A percentile compares a stretch with the other conserved stretches of the same genome.
Conservation (phyloP, 2,888 invertebrate genomes). For the Parnassius apollo region DNA sequence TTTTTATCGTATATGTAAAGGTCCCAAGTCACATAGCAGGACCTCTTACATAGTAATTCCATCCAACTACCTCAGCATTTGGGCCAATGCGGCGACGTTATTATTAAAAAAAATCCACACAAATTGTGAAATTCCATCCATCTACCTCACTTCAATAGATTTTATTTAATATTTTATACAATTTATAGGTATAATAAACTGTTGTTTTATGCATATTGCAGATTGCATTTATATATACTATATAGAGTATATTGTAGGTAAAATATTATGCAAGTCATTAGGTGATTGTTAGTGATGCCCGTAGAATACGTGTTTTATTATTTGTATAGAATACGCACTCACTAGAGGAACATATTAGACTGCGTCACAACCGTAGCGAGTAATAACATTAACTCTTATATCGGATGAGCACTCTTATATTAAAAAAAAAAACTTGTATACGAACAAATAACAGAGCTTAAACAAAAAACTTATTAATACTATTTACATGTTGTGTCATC, state of each 20-base stretch:
- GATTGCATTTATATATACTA: constrained; percentile 80
- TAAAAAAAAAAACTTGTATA: constrained; percentile 70
- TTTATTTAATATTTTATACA: constrained; percentile 82
- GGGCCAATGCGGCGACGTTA: constrained; percentile 77
- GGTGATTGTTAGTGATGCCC: constrained; percentile 71
- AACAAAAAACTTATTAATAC: constrained; percentile 53
- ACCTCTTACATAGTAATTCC: constrained; percentile 79
- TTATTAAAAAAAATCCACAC: constrained; percentile 72
- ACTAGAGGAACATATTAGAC: constrained; percentile 61
- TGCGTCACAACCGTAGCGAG: constrained; percentile 58
- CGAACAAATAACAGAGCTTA: constrained; percentile 80
- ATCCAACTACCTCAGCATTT: constrained; percentile 82
- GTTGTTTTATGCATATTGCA: constrained; percentile 81
- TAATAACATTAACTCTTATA: constrained; percentile 46
- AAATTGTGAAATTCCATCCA: constrained; percentile 86
- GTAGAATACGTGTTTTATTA: constrained; percentile 54
- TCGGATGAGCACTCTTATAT: constrained; percentile 58
- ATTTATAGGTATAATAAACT: constrained; percentile 79
- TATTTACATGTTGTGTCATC: constrained; percentile 43
- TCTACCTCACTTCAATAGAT: constrained; percentile 86
- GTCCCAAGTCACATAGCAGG: constrained; percentile 67
- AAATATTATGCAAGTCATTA: constrained; percentile 75
- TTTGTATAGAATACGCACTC: constrained; percentile 66
- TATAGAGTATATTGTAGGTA: constrained; percentile 79
- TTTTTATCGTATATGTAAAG: constrained; percentile 69